These are phyloP conservation scores for Hephaestus fuliginosus DNA, from an alignment of 2,797 vertebrate species.

Conservation along the genomic window DNA sequence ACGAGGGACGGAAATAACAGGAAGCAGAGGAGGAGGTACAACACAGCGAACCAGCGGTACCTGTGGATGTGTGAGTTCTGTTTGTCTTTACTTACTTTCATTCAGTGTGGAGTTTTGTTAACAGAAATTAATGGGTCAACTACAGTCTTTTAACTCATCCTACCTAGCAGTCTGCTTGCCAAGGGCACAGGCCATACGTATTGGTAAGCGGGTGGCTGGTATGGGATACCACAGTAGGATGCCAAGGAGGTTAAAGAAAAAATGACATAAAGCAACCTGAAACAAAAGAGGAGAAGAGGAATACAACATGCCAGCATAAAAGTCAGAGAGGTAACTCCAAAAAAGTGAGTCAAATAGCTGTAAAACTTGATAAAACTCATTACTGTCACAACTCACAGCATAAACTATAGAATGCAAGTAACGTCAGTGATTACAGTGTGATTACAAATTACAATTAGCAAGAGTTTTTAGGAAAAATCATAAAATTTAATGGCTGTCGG, in stretches of 20 bases:
- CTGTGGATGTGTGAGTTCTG: slow-evolving; percentile 14
- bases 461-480: too few relatives aligned
- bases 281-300: background rate
- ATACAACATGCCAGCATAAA: background rate
- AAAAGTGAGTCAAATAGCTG: background rate
- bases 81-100: background rate
- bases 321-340: background rate
- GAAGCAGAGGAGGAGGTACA: slow-evolving; percentile 65
- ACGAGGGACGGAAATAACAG: slow-evolving; percentile 58
- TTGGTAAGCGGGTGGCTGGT: slow-evolving; percentile 63
- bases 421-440: too few relatives aligned
- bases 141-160: background rate
- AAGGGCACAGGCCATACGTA: slow-evolving; percentile 62
- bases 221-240: slow-evolving; percentile 72
- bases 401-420: background rate
- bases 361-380: background rate
- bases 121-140: background rate
- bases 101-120: background rate
- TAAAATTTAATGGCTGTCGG: too few relatives aligned
- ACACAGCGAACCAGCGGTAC: slow-evolving; percentile 62
- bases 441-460: too few relatives aligned
- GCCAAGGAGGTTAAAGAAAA: slow-evolving; percentile 69
- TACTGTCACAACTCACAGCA: background rate
- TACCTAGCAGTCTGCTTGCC: slow-evolving; percentile 60
- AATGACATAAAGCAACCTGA: slow-evolving; percentile 70